Evolutionary conservation across 2,888 invertebrate genomes (phyloP).

Genomic region (Ennomos fuscantarius): DNA sequence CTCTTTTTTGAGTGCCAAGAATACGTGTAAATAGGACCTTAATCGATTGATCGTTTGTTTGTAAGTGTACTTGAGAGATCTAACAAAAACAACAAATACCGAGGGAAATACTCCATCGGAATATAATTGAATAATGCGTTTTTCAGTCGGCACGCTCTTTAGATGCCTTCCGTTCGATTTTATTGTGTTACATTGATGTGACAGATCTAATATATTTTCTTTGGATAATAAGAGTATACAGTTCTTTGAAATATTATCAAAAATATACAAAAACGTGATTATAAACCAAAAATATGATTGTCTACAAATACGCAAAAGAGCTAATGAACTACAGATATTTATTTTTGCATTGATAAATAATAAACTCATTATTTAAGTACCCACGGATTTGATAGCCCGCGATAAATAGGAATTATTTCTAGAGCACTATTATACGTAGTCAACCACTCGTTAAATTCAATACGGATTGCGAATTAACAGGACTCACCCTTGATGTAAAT

Average conservation of each 20-base stretch:
- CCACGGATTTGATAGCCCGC: conserved; percentile 1
- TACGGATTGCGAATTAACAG: conserved; percentile 55
- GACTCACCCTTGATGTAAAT: conserved; percentile 61
- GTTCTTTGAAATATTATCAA: background rate
- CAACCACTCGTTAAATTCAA: conserved; percentile 52
- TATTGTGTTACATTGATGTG: conserved; percentile 14
- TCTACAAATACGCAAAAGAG: too few species aligned
- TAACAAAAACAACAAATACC: conserved; percentile 44
- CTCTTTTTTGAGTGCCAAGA: background rate
- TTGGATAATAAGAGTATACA: background rate
- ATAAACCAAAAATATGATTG: too few species aligned
- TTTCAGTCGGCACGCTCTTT: conserved; percentile 15
- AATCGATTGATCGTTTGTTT: conserved; percentile 55
- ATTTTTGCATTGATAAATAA: conserved; percentile 1
- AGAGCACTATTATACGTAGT: conserved; percentile 29
- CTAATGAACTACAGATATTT: too few species aligned
- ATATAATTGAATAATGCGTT: conserved; percentile 42
- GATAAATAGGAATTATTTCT: conserved; percentile 14
- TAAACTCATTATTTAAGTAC: background rate
- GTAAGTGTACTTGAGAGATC: conserved; percentile 40
- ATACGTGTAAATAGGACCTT: conserved; percentile 9
- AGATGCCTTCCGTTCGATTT: conserved; percentile 23
- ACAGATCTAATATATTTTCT: conserved; percentile 5
- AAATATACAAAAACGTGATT: background rate
- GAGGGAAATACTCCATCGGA: conserved; percentile 37